These are phyloP conservation scores for Epizoanthus fatuus DNA, from an alignment of 92 coral and sea anemone species.

Conservation along the genomic window DNA sequence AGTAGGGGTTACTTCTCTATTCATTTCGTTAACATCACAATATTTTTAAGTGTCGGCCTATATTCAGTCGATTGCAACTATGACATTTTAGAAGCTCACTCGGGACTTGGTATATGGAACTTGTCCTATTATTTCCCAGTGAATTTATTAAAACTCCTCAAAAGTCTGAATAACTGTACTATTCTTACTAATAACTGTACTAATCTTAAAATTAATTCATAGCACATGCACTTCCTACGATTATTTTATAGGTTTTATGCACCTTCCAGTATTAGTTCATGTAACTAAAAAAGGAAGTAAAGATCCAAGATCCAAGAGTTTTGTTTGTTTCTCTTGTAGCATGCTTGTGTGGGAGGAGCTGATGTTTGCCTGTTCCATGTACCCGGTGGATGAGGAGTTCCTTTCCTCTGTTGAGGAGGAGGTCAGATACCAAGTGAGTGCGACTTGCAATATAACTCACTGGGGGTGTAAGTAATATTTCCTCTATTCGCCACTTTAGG, in stretches of 20 bases:
- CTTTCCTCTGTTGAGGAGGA: constrained; percentile 85
- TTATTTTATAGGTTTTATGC: no score
- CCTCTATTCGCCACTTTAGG: no score
- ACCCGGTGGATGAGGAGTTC: constrained; percentile 89
- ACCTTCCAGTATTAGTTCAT: no score
- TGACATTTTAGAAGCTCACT: no score
- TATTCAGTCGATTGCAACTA: no score
- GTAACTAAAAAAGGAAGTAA: no score
- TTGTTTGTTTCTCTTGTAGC: constrained; percentile 46
- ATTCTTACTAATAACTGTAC: background rate
- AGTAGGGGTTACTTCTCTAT: no score
- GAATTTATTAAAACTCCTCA: no score
- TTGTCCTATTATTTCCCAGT: no score
- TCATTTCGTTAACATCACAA: no score
- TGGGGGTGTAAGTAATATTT: background rate
- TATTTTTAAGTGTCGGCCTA: no score
- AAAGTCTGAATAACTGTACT: background rate
- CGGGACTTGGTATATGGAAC: no score
- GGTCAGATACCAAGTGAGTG: constrained; percentile 85
- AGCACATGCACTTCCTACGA: background rate
- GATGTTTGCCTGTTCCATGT: constrained; percentile 98
- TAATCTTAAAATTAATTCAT: background rate
- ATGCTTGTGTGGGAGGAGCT: constrained; percentile 98
- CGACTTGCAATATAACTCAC: background rate
- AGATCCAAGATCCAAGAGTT: background rate